A percentile compares a stretch with the other conserved stretches of the same genome.
These are phyloP conservation scores for Cyclina sinensis DNA, from an alignment of 1,140 invertebrate species.

Conservation along the genomic window DNA sequence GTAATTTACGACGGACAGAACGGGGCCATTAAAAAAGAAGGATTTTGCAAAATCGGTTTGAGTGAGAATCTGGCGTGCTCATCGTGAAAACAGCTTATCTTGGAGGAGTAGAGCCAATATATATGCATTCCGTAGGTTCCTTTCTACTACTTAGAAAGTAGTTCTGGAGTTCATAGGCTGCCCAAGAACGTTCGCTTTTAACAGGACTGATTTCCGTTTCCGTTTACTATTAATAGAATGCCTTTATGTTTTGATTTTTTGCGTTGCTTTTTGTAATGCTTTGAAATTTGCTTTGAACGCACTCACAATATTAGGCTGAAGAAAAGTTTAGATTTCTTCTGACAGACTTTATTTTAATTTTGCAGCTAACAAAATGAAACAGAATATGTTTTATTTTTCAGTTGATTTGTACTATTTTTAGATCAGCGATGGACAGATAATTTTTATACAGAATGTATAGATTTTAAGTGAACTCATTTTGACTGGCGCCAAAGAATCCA, in stretches of 20 bases:
- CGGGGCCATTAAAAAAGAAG: background rate
- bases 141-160: background rate
- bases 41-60: background rate
- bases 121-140: conserved; percentile 17
- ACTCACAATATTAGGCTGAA: conserved; percentile 16
- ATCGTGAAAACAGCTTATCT: background rate
- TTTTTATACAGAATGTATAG: background rate
- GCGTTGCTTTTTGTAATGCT: conserved; percentile 1
- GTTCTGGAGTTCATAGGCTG: background rate
- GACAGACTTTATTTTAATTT: background rate
- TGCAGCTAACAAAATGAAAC: background rate
- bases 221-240: background rate
- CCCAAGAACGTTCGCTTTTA: background rate
- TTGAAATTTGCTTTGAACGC: background rate
- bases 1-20: conserved; percentile 27
- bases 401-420: background rate
- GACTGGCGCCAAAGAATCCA: no score
- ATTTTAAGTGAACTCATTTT: no score
- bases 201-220: background rate
- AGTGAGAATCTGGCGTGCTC: background rate
- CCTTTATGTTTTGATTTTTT: background rate
- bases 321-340: conserved; percentile 25
- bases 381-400: background rate
- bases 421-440: background rate
- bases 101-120: background rate